A percentile compares a stretch with the other conserved stretches of the same genome.
phyloP scores from a whole-genome alignment of 1,140 invertebrate genomes.

The Scaptomyza hsui region DNA sequence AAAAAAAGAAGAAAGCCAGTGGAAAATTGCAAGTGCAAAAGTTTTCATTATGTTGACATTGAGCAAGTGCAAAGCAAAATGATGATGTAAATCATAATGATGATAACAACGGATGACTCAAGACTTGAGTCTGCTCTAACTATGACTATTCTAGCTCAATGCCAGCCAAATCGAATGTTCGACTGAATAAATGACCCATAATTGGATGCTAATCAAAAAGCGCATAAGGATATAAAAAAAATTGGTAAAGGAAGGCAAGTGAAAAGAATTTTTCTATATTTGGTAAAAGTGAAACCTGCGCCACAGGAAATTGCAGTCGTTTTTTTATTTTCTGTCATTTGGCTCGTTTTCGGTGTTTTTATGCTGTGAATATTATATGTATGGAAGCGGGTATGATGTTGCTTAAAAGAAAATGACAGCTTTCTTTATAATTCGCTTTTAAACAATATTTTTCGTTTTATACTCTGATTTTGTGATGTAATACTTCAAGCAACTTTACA shows the following conservation, averaged over 20 bases:
- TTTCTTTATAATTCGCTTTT: too few species aligned
- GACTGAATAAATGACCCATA: constrained; percentile 40
- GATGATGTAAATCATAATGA: neutral
- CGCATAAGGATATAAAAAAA: neutral
- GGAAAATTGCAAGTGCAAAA: constrained; percentile 53
- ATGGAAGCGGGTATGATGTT: neutral
- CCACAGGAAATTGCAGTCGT: constrained; percentile 60
- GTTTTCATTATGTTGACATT: constrained; percentile 66
- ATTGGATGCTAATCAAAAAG: constrained; percentile 57
- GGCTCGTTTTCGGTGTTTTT: constrained; percentile 9
- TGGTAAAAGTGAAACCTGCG: constrained; percentile 30
- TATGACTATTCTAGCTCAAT: neutral
- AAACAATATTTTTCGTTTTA: neutral
- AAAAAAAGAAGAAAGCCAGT: constrained; percentile 3
- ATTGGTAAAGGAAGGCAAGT: neutral
- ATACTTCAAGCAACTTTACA: neutral
- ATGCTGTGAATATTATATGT: constrained; percentile 11
- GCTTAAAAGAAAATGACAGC: neutral
- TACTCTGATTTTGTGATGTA: neutral
- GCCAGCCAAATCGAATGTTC: constrained; percentile 24
- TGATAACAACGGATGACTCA: constrained; percentile 14
- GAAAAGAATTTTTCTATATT: constrained; percentile 7
- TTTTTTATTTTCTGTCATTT: constrained; percentile 33
- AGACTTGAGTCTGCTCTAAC: neutral
- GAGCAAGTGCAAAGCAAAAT: constrained; percentile 41